phyloP scores from a whole-genome alignment of 2,797 vertebrate species.

The Coluber constrictor region DNA sequence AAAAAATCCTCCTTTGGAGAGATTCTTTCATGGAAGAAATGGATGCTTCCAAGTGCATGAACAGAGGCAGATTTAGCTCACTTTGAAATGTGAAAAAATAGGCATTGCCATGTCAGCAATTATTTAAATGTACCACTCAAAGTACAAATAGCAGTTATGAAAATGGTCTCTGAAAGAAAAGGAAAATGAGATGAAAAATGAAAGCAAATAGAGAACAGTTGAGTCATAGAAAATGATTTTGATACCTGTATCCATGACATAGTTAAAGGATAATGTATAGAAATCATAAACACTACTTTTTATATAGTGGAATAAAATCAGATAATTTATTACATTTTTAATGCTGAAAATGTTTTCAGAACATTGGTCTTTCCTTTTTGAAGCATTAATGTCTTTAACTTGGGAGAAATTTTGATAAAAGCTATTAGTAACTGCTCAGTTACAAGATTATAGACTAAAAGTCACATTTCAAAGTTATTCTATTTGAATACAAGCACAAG shows the following conservation, averaged over 20 bases:
- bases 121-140: neutral
- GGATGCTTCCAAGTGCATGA: neutral
- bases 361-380: neutral
- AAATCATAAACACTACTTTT: neutral
- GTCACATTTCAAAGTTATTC: neutral
- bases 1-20: neutral
- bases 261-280: neutral
- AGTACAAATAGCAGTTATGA: neutral
- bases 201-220: neutral
- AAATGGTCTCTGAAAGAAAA: neutral
- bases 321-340: neutral
- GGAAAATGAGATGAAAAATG: neutral
- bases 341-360: neutral
- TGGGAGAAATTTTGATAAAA: neutral
- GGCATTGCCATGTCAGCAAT: neutral
- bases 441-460: neutral
- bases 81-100: neutral
- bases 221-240: neutral
- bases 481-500: neutral
- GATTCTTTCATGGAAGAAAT: neutral
- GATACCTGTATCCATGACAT: neutral
- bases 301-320: neutral
- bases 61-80: neutral
- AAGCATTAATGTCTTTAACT: neutral
- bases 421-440: neutral